Conservation (phyloP, 2,888 invertebrate genomes). For the Temnothorax rugatulus region DNA sequence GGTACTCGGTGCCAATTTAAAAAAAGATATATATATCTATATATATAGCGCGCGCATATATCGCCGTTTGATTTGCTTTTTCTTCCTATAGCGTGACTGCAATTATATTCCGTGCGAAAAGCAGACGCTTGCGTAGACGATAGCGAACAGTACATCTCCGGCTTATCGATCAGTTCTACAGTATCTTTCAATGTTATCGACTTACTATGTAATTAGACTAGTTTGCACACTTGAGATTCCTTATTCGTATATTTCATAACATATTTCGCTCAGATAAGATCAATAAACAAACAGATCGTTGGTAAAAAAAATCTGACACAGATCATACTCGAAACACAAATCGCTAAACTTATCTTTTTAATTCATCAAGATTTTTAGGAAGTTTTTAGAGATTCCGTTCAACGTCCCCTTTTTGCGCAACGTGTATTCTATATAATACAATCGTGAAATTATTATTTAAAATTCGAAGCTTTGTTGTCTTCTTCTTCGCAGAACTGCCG, state of each 20-base stretch:
- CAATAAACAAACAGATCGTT: background rate
- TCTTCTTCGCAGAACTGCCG: conserved; percentile 53
- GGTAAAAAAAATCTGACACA: background rate
- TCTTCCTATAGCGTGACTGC: conserved; percentile 62
- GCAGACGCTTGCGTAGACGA: conserved; percentile 44
- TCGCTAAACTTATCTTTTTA: background rate
- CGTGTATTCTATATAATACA: conserved; percentile 3
- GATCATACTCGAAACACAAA: background rate
- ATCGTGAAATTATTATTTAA: conserved; percentile 7
- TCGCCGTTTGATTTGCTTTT: conserved; percentile 54
- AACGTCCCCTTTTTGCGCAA: background rate
- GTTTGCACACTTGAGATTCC: conserved; percentile 69
- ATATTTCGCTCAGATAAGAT: background rate
- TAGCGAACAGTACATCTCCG: conserved; percentile 34
- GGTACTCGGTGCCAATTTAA: conserved; percentile 9
- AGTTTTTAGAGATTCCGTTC: background rate
- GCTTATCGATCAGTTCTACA: conserved; percentile 57
- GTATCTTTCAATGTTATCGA: conserved; percentile 16
- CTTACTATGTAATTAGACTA: conserved; percentile 62
- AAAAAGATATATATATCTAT: conserved; percentile 49
- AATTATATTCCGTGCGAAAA: conserved; percentile 63
- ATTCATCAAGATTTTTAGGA: background rate
- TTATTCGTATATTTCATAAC: background rate
- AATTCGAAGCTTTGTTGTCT: conserved; percentile 1
- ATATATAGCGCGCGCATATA: conserved; percentile 54